Evolutionary conservation across 2,797 vertebrate genomes (phyloP).

Genomic region (Numenius phaeopus): DNA sequence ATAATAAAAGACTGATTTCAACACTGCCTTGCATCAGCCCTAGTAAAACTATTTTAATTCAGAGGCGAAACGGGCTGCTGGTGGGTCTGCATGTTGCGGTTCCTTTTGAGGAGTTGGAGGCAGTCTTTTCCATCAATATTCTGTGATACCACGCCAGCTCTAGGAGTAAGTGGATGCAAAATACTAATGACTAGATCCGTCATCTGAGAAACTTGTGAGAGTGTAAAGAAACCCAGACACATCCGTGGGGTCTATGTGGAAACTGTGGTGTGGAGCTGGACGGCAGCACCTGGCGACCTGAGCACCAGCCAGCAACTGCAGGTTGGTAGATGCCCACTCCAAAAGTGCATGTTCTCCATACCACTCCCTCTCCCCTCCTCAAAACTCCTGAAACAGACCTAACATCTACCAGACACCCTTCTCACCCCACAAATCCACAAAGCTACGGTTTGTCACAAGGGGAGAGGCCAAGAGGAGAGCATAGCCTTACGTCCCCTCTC

Average conservation of each 20-base stretch:
- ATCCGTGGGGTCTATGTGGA: not conserved
- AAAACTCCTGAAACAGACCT: not conserved
- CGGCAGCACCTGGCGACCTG: accelerated
- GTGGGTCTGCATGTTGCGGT: not conserved
- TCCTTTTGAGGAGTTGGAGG: not conserved
- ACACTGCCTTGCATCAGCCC: not conserved
- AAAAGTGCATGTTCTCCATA: accelerated
- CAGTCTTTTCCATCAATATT: not conserved
- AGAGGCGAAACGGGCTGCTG: not conserved
- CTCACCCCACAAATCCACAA: not conserved
- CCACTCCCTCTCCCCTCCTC: not conserved
- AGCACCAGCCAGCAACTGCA: not conserved
- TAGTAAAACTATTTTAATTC: not conserved
- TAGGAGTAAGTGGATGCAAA: not conserved
- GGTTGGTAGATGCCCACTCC: not conserved
- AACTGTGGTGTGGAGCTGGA: not conserved
- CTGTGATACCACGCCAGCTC: not conserved
- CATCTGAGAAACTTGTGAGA: not conserved
- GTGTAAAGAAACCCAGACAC: not conserved
- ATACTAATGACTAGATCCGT: not conserved
- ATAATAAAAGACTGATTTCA: not conserved
- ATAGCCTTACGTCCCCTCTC: not conserved
- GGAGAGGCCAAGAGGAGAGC: not conserved
- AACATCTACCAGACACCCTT: not conserved
- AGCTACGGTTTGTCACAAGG: not conserved